A percentile compares a stretch with the other conserved stretches of the same genome.
These are phyloP conservation scores for Carlito syrichta DNA, from an alignment of 2,113 vertebrate genomes.

Conservation along the genomic window DNA sequence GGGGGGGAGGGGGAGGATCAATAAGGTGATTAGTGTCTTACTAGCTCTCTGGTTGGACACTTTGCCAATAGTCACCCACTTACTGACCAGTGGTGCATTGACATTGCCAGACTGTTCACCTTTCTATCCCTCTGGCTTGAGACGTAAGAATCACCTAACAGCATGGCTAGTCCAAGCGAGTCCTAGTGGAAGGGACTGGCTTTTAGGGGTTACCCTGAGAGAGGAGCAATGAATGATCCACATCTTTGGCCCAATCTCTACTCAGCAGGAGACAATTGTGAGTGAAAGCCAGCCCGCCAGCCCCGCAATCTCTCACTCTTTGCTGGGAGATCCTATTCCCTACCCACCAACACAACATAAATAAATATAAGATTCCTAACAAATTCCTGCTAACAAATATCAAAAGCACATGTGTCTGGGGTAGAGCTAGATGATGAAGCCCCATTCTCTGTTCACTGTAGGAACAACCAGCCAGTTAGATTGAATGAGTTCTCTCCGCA, in stretches of 20 bases:
- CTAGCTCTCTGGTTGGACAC: constrained; percentile 89
- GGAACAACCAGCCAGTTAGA: background rate
- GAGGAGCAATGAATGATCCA: too few relatives aligned
- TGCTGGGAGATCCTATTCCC: background rate
- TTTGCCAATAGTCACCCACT: constrained; percentile 88
- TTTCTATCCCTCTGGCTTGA: background rate
- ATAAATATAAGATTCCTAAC: background rate
- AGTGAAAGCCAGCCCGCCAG: background rate
- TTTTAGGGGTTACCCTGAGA: background rate
- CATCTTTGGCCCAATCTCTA: background rate
- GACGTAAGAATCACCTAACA: background rate
- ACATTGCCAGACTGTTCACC: background rate
- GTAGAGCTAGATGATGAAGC: background rate
- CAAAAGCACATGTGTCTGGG: background rate
- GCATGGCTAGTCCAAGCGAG: background rate
- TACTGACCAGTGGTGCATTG: constrained; percentile 79
- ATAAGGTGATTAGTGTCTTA: constrained; percentile 92
- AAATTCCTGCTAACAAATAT: background rate
- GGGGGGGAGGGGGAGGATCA: constrained; percentile 78
- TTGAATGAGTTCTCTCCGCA: background rate
- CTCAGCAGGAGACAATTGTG: background rate
- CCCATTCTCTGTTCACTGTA: background rate
- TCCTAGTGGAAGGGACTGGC: background rate
- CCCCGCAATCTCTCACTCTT: background rate
- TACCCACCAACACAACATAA: background rate